Evolutionary conservation across 1,140 invertebrate genomes (phyloP).

Genomic region (Drusus annulatus): DNA sequence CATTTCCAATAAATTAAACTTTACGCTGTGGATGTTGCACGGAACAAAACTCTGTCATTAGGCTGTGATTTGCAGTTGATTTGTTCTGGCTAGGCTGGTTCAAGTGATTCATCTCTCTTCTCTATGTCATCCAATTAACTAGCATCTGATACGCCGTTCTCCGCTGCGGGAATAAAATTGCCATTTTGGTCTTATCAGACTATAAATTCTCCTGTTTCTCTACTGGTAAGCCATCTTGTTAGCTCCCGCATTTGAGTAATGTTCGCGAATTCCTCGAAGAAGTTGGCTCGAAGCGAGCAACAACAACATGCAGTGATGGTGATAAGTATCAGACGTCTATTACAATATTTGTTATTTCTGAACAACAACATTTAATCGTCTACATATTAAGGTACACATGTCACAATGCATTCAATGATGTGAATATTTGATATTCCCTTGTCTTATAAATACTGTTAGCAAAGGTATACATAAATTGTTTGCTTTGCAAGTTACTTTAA

Average conservation of each 20-base stretch:
- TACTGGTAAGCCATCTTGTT: neutral
- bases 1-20: slow-evolving; percentile 1
- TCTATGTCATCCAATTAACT: slow-evolving; percentile 14
- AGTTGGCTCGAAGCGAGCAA: neutral
- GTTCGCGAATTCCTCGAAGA: slow-evolving; percentile 1
- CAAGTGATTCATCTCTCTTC: slow-evolving; percentile 13
- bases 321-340: neutral
- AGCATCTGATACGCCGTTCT: slow-evolving; percentile 12
- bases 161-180: neutral
- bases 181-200: slow-evolving; percentile 10
- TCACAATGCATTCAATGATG: too few relatives aligned
- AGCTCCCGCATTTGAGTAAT: slow-evolving; percentile 11
- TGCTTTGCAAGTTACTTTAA: too few relatives aligned
- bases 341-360: neutral
- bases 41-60: neutral
- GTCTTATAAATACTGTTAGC: neutral
- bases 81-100: neutral
- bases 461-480: too few relatives aligned
- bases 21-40: neutral
- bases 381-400: too few relatives aligned
- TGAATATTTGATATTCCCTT: neutral
- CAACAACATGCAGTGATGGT: neutral
- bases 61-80: neutral
- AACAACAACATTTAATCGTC: too few relatives aligned
- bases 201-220: slow-evolving; percentile 14